phyloP scores from a whole-genome alignment of 2,797 vertebrate genomes.

The Danio tinwini region DNA sequence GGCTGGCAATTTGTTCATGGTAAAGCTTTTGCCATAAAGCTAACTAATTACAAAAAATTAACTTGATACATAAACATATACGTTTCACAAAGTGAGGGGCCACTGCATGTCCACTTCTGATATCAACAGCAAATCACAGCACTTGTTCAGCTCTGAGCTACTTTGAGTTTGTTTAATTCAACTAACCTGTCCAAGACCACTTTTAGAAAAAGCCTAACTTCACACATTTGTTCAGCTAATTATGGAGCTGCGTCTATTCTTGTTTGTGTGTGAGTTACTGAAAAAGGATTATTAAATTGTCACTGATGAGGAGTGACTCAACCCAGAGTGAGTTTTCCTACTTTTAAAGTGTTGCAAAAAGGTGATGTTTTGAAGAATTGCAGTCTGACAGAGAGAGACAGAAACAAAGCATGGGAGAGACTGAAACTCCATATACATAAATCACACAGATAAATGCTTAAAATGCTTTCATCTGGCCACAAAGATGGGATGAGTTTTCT shows the following conservation, averaged over 20 bases:
- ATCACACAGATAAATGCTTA: conserved; percentile 32
- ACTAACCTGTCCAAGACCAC: background rate
- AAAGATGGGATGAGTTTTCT: conserved; percentile 19
- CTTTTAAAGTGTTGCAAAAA: conserved; percentile 23
- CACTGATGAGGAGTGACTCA: conserved; percentile 35
- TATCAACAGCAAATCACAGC: background rate
- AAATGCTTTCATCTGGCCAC: conserved; percentile 15
- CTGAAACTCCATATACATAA: conserved; percentile 21
- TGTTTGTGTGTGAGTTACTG: background rate
- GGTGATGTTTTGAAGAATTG: background rate
- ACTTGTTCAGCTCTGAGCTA: background rate
- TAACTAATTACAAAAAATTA: too few species aligned
- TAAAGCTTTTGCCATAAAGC: background rate
- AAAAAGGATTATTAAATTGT: conserved; percentile 26
- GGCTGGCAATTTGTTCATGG: too few species aligned
- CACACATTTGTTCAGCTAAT: conserved; percentile 17
- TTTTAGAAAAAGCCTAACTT: conserved; percentile 11
- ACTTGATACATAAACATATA: background rate
- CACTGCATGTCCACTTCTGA: background rate
- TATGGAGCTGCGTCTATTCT: background rate
- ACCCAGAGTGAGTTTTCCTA: conserved; percentile 28
- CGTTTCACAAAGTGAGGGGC: background rate
- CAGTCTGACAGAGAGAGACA: background rate
- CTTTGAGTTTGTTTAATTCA: background rate
- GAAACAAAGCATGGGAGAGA: background rate